Conservation (phyloP, 2,797 vertebrate species). For the Sciurus vulgaris region DNA sequence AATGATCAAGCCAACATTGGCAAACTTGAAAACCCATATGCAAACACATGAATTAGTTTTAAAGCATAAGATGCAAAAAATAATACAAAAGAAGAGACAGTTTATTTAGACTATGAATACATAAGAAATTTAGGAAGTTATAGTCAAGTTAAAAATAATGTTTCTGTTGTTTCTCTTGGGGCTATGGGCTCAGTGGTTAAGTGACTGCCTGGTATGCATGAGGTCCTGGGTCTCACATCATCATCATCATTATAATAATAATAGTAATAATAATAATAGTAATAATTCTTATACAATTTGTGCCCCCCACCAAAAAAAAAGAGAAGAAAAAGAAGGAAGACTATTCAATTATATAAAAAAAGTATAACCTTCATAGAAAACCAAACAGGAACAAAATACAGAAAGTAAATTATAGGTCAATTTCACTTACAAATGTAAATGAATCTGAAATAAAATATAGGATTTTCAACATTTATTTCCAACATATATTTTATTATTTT, state of each 20-base stretch:
- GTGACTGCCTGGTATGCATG: too few species aligned
- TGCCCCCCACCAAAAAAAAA: background rate
- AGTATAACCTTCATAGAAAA: background rate
- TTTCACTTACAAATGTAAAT: constrained; percentile 12
- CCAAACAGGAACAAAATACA: background rate
- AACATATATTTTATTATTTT: background rate
- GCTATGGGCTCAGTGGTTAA: too few species aligned
- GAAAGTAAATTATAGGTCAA: background rate
- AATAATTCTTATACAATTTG: background rate
- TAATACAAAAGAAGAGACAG: background rate
- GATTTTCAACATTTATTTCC: background rate
- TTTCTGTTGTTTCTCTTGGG: background rate
- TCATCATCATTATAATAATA: background rate
- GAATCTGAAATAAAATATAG: background rate
- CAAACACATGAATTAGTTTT: background rate
- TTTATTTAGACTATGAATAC: background rate
- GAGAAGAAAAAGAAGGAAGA: background rate
- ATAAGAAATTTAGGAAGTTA: background rate
- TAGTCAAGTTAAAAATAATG: background rate
- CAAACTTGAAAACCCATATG: background rate
- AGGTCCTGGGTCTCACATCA: background rate
- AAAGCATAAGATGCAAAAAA: constrained; percentile 7
- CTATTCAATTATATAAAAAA: background rate
- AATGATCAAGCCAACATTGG: background rate
- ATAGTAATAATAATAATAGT: background rate